Base-by-base conservation (phyloP, 2,888 invertebrate species). In the Dynastes hyllus region DNA sequence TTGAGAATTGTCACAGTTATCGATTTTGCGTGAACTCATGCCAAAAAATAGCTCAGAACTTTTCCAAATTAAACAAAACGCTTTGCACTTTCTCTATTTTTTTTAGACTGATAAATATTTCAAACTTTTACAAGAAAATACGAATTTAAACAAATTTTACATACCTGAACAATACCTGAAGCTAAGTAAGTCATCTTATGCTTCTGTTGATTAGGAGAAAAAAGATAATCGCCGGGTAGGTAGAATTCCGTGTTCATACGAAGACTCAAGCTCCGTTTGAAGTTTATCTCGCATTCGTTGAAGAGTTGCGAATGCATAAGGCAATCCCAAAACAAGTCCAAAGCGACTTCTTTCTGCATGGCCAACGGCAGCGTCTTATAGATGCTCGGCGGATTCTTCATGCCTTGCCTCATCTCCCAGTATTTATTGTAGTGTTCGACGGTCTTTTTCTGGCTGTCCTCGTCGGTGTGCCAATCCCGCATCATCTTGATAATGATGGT, bases 281-380 rank as follows among this genome's bases (percentile, higher is more conserved):
- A 91, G 80, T 90, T 88, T 86, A 90, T 90, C 80, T 90, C 90
- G 80, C 90, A 87, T 84, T 90, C 89, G 83, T 90, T 86, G 83
- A 91, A 91, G 87, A 91, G 84, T 79, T 91, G 86, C n/a, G 91
- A 91, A 83, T 91, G 91, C 79, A 89, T 89, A 1, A 91, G 87
- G 16, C 91, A 90, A 67, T 91, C 90, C 78, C 91, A 91, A 82
- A 91, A 91, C 66, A 91, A 85, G 83, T 91, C 91, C 79, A 90
- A 90, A 82, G 88, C 88, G 61, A 91, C 90, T 86, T 91, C 91
- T 89, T 90, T 91, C 86, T 90, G 90, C 77, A 91, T 84, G 50
- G 91, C 90, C 82, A 88, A 88, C 0, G 91, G 91, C n/a, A 91
- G 84, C 3, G 90, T 81, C 58, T 85, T 83, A 78, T 91, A 87